These are phyloP conservation scores for Pogonus chalceus DNA, from an alignment of 1,140 invertebrate species.

Conservation along the genomic window DNA sequence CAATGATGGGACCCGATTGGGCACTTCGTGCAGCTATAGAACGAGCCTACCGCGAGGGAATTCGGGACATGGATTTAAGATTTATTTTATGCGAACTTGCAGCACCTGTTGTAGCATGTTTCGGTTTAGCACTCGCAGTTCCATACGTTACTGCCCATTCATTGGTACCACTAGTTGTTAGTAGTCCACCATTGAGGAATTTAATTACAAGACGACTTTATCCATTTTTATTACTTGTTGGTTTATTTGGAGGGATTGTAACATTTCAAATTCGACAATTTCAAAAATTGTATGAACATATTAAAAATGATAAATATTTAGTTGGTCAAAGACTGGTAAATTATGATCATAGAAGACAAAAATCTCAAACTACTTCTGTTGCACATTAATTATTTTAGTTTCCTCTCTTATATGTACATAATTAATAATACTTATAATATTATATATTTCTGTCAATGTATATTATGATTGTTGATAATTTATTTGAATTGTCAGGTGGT, in stretches of 20 bases:
- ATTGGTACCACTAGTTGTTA: constrained; percentile 69
- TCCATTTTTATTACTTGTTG: constrained; percentile 71
- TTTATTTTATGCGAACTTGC: constrained; percentile 80
- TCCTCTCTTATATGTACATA: neutral
- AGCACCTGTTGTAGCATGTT: constrained; percentile 76
- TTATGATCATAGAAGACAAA: constrained; percentile 68
- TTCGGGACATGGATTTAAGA: constrained; percentile 81
- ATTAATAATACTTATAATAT: neutral
- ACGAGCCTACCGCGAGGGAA: constrained; percentile 79
- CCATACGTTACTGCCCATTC: constrained; percentile 83
- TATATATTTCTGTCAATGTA: neutral
- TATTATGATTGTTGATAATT: constrained; percentile 6
- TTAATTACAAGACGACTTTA: constrained; percentile 81
- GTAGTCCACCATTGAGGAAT: constrained; percentile 60
- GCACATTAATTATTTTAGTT: constrained; percentile 13
- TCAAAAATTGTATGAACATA: constrained; percentile 90
- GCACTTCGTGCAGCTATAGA: constrained; percentile 83
- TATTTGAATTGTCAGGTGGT: neutral
- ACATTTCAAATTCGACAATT: constrained; percentile 79
- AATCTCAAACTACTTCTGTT: constrained; percentile 17
- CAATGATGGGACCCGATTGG: constrained; percentile 97
- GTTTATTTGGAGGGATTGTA: constrained; percentile 56
- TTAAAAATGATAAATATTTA: constrained; percentile 98
- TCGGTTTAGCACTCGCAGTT: constrained; percentile 77
- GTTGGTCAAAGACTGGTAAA: constrained; percentile 91